Base-by-base conservation (phyloP, 1,140 invertebrate species). In the Macrosteles quadrilineatus region DNA sequence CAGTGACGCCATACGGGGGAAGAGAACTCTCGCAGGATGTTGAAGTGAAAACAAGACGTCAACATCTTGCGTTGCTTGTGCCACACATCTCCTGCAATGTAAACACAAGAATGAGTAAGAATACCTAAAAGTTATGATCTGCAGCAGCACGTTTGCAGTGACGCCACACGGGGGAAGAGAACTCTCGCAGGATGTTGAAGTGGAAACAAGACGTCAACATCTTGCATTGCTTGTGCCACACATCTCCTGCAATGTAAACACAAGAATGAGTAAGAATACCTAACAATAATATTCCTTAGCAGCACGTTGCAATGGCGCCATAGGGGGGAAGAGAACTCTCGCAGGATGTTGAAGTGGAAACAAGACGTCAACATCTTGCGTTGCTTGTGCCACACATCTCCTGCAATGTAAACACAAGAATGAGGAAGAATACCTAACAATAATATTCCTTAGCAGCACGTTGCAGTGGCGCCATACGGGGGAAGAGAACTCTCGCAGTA, bases 261-360 rank as follows among this genome's bases (percentile, higher is more conserved):
- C 32, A 4, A 36, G 32, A 36, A 36, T 6, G 32, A 36, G 4
- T 4, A 6, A 14, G 32, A 36, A 36, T 36, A 36, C 32, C 9
- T 21, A 6, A 14, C 21, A 3, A 3, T n/a, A 2, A 59, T 25
- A 11, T 29, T 59, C 23, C 27, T 6, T 23, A 59, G 25, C 21
- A 59, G 25, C 25, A 59, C 55, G 9, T 59, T 2, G 9, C 55
- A 11, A 29, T 59, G 55, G 4, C 27, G 12, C 55, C 55, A 59
- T 9, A 59, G 21, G 14, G 55, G 55, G 6, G 27, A 25, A 9
- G 55, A 59, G 25, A 27, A 25, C 6, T 59, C 55, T 59, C 23
- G 25, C 23, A 59, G 55, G 21, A 59, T 59, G 25, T 59, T 59
- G 55, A 59, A 59, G 55, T 59, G 55, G 55, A 59, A 59, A 29